Conservation (phyloP, 1,140 invertebrate genomes). For the Sarcophaga bullata region DNA sequence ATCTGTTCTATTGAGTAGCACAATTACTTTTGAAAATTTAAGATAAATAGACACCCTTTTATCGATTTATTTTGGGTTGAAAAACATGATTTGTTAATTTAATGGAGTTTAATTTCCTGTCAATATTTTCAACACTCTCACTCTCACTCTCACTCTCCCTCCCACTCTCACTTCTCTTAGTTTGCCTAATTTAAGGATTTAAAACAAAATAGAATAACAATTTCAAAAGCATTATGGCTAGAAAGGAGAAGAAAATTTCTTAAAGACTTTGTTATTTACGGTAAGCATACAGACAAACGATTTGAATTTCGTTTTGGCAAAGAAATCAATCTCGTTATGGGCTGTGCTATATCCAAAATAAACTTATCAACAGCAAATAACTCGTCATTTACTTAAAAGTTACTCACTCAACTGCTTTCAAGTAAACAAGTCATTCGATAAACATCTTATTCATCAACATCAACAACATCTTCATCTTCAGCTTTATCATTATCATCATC, state of each 20-base stretch:
- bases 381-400: slow-evolving; percentile 9
- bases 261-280: neutral
- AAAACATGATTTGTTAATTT: neutral
- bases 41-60: neutral
- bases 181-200: neutral
- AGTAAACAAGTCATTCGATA: slow-evolving; percentile 15
- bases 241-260: neutral
- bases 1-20: neutral
- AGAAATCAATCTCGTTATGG: slow-evolving; percentile 8
- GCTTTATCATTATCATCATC: neutral
- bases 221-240: neutral
- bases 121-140: neutral
- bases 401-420: neutral
- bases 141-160: neutral
- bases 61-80: neutral
- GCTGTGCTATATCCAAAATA: neutral
- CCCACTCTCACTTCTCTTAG: neutral
- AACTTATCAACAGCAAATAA: slow-evolving; percentile 12
- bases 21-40: neutral
- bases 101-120: slow-evolving; percentile 1
- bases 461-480: neutral
- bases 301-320: neutral
- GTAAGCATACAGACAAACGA: neutral
- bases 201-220: neutral
- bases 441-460: neutral